Base-by-base conservation (phyloP, 2,113 vertebrate species). In the Xenopus tropicalis region DNA sequence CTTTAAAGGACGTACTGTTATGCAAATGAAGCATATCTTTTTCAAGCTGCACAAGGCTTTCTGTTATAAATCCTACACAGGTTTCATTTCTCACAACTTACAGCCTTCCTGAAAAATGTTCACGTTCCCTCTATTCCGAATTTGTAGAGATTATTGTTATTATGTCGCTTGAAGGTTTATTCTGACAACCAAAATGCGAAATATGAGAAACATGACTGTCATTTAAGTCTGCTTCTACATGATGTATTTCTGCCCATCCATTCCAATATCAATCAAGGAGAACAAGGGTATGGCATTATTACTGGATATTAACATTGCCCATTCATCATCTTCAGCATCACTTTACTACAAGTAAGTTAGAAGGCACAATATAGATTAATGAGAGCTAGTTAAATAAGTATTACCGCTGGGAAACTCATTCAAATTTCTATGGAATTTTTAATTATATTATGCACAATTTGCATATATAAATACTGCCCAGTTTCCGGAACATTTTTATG, bases 281-380 rank as follows among this genome's bases (percentile, higher is more conserved):
- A 56, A 65, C 29, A 51, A 62, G 42, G 20, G 42, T 21, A 70
- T 57, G 21, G 20, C 14, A 54, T 37, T 65, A 42, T 56, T 24
- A 72, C 20, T 44, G 48, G 25, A 52, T 63, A 71, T 64, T 42
- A 62, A 11, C n/a, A 51, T 43, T 17, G n/a, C 19, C 56, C 61
- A 72, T 72, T 13, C 71, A 72, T 72, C 71, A 72, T 57, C 21
- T 5, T 72, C 29, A 44, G 29, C 24, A 57, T 57, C 21, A 65
- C 52, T 72, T 72, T 54, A 63, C 14, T n/a, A 37, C n/a, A 64
- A 20, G 13, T 56, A 11, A 22, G 11, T 58, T 25, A 69, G 25
- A 69, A 58, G 48, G 52, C 54, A 64, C 29, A 64, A 16, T 43
- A 43, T 9, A 62, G 12, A 23, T 17, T 63, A 63, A 63, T 17